Conservation (phyloP, 2,113 vertebrate genomes). For the Hyla sarda region DNA sequence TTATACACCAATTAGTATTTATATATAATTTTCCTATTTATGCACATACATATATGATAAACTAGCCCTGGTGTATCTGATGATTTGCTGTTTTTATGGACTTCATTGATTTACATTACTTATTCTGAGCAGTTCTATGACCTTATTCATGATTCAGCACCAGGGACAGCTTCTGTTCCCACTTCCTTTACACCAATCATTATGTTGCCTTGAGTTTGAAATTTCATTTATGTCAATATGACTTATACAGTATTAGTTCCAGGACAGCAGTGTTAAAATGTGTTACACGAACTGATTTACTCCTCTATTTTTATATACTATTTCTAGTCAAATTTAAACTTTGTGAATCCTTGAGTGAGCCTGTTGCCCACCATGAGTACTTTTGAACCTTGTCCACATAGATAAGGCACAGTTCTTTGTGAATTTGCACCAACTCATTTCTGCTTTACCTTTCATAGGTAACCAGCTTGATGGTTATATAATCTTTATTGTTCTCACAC, state of each 20-base stretch:
- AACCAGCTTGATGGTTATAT: too few relatives aligned
- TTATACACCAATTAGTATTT: too few relatives aligned
- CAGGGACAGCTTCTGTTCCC: neutral
- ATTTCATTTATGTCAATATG: neutral
- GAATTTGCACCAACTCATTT: too few relatives aligned
- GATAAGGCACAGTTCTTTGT: too few relatives aligned
- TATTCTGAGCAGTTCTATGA: neutral
- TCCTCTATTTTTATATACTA: neutral
- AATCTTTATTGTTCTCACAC: too few relatives aligned
- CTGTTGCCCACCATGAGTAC: too few relatives aligned
- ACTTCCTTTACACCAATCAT: neutral
- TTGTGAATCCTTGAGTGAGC: too few relatives aligned
- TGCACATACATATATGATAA: neutral
- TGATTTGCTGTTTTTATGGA: neutral
- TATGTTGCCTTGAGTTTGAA: slow-evolving; percentile 5
- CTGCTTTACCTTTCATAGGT: too few relatives aligned
- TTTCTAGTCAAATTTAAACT: too few relatives aligned
- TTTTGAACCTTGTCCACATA: too few relatives aligned
- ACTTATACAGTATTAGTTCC: neutral
- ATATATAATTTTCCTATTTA: neutral
- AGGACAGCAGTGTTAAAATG: neutral
- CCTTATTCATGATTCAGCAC: slow-evolving; percentile 7
- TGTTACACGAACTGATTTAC: neutral
- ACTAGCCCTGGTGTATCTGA: neutral
- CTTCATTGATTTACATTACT: slow-evolving; percentile 4